phyloP scores from a whole-genome alignment of 2,113 vertebrate genomes.

The Colius striatus region DNA sequence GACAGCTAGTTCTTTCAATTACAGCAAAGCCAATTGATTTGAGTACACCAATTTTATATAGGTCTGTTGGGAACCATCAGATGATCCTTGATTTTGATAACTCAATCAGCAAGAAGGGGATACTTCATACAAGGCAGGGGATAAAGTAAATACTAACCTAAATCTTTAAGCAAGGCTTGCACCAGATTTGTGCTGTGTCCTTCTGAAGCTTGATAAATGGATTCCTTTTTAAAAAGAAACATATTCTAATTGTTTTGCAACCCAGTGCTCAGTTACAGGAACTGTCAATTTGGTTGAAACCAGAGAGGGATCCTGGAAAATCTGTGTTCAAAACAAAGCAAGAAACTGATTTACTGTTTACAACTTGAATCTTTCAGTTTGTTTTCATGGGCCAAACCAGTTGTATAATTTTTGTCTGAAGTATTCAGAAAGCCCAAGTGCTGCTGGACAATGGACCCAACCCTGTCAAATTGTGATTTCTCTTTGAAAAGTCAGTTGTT shows the following conservation, averaged over 20 bases:
- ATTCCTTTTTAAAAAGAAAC: not conserved
- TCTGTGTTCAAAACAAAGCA: not conserved
- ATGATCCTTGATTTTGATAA: conserved; percentile 53
- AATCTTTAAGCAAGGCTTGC: not conserved
- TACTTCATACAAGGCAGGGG: not conserved
- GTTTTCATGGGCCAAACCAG: not conserved
- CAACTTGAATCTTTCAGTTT: not conserved
- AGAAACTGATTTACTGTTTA: not conserved
- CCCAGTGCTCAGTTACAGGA: not conserved
- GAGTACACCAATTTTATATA: conserved; percentile 30
- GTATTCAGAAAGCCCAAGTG: not conserved
- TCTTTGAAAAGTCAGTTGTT: not conserved
- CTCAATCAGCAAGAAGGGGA: conserved; percentile 52
- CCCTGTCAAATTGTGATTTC: not conserved
- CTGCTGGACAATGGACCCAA: not conserved
- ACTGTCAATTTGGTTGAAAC: not conserved
- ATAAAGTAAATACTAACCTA: not conserved
- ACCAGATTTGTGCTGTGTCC: not conserved
- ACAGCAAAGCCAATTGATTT: conserved; percentile 50
- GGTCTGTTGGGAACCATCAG: conserved; percentile 50
- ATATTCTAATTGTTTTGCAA: not conserved
- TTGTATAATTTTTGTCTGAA: not conserved
- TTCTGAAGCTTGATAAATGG: not conserved
- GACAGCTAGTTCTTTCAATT: not conserved
- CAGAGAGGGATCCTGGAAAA: not conserved